Evolutionary conservation across 1,140 invertebrate genomes (phyloP).

Genomic region (Pemphigus obesinymphae): DNA sequence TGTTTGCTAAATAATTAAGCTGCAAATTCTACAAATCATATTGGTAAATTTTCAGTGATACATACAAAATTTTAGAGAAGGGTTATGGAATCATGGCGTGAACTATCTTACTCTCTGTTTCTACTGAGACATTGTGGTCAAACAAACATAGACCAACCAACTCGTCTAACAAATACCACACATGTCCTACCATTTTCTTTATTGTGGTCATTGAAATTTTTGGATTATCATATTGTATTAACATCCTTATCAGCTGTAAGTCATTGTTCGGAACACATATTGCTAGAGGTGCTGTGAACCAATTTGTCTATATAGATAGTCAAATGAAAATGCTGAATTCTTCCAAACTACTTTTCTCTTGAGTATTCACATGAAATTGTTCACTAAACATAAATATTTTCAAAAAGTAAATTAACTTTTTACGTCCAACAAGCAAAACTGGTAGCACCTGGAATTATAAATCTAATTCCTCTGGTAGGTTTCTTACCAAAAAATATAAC

Average conservation of each 20-base stretch:
- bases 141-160: neutral
- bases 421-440: neutral
- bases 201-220: neutral
- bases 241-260: neutral
- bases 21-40: neutral
- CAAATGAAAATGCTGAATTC: neutral
- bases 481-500: neutral
- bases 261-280: neutral
- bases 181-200: neutral
- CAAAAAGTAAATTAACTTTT: neutral
- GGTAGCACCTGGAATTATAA: neutral
- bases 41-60: neutral
- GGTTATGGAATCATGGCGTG: neutral
- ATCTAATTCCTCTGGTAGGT: neutral
- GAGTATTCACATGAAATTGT: neutral
- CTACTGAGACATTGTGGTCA: neutral
- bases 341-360: neutral
- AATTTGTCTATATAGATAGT: too few species aligned
- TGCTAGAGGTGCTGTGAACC: neutral
- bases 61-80: neutral
- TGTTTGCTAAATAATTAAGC: neutral
- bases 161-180: neutral
- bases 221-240: neutral
- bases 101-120: neutral
- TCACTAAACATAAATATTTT: conserved; percentile 16